A percentile compares a stretch with the other conserved stretches of the same genome.
Evolutionary conservation across 1,140 invertebrate genomes (phyloP).

Genomic region (Ceratoteleas bidentatus): DNA sequence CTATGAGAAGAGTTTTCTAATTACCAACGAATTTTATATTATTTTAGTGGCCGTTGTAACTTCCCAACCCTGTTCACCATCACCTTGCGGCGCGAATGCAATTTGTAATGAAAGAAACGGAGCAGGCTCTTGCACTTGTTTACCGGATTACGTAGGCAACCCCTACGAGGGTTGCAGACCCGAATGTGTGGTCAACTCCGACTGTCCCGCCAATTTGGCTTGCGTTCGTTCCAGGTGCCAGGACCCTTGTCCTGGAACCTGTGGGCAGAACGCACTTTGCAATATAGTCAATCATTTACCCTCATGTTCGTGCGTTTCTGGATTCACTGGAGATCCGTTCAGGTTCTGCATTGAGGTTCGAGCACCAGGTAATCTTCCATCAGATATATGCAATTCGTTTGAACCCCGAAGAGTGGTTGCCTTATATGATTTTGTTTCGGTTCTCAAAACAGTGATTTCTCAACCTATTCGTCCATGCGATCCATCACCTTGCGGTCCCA

Average conservation of each 20-base stretch:
- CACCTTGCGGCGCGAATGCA: constrained; percentile 90
- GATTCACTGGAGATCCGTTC: constrained; percentile 87
- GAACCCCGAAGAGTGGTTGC: neutral
- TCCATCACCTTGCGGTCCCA: constrained; percentile 86
- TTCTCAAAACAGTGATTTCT: constrained; percentile 35
- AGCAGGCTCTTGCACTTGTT: constrained; percentile 87
- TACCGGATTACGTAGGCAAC: constrained; percentile 86
- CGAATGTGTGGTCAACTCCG: constrained; percentile 87
- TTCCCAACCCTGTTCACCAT: constrained; percentile 84
- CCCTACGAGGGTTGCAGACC: constrained; percentile 88
- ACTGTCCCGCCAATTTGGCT: constrained; percentile 86
- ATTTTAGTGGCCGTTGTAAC: constrained; percentile 42
- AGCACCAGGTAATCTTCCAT: constrained; percentile 60
- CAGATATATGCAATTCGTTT: neutral
- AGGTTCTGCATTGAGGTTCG: constrained; percentile 78
- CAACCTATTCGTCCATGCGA: constrained; percentile 76
- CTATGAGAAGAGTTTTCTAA: too few species aligned
- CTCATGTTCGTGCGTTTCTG: constrained; percentile 83
- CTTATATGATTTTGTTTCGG: too few species aligned
- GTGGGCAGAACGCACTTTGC: constrained; percentile 88
- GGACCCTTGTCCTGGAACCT: constrained; percentile 89
- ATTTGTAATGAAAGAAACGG: constrained; percentile 85
- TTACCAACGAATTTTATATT: neutral
- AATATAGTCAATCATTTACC: constrained; percentile 83
- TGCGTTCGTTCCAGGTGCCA: constrained; percentile 88